These are phyloP conservation scores for Phoeniculus purpureus DNA, from an alignment of 2,797 vertebrate species.

Conservation along the genomic window DNA sequence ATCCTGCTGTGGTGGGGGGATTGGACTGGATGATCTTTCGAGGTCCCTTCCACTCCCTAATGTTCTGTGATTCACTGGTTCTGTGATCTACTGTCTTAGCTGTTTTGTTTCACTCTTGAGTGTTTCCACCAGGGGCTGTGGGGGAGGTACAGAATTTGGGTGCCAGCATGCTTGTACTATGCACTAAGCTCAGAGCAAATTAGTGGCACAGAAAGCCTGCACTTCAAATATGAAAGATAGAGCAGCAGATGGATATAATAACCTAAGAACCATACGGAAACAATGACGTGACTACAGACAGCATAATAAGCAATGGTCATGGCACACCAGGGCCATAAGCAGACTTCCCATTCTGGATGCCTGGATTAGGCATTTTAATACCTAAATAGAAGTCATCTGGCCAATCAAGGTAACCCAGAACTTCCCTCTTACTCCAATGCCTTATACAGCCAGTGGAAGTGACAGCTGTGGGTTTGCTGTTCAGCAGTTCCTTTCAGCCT, in stretches of 20 bases:
- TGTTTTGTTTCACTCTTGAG: neutral
- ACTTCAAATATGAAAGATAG: neutral
- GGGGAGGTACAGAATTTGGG: neutral
- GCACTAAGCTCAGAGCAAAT: neutral
- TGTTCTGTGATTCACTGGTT: too few species aligned
- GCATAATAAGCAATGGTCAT: constrained; percentile 2
- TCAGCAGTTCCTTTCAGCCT: neutral
- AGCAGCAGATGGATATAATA: constrained; percentile 36
- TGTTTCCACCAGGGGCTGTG: neutral
- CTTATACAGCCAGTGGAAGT: neutral
- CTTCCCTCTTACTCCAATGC: neutral
- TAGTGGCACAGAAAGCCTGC: neutral
- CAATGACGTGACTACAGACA: constrained; percentile 16
- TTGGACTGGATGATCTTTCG: too few species aligned
- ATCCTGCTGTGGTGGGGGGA: too few species aligned
- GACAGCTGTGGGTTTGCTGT: neutral
- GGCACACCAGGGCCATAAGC: neutral
- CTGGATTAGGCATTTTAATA: neutral
- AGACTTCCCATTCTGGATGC: constrained; percentile 36
- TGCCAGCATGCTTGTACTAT: neutral
- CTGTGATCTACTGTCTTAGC: neutral
- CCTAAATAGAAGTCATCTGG: constrained; percentile 40
- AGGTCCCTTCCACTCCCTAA: too few species aligned
- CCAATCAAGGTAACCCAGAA: neutral
- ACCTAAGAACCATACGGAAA: neutral